phyloP scores from a whole-genome alignment of 2,888 invertebrate species.

The Onthophagus sagittarius region DNA sequence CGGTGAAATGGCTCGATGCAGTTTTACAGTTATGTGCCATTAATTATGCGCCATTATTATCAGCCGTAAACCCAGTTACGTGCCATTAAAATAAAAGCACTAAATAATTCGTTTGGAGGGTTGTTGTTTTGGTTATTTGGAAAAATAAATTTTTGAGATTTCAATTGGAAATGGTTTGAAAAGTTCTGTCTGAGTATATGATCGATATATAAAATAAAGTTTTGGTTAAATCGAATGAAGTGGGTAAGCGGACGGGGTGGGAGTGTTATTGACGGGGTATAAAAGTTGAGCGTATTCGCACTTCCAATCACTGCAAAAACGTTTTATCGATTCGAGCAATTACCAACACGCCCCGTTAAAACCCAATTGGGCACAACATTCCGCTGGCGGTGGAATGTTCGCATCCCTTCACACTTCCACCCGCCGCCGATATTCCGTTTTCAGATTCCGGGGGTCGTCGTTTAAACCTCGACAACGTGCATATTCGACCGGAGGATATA shows the following conservation, averaged over 20 bases:
- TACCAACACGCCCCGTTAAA: constrained; percentile 36
- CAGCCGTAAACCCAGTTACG: too few relatives aligned
- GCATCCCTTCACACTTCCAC: neutral
- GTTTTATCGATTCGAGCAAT: constrained; percentile 39
- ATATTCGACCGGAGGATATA: constrained; percentile 22
- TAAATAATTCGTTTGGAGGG: too few relatives aligned
- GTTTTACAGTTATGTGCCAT: too few relatives aligned
- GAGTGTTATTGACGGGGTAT: constrained; percentile 18
- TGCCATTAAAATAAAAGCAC: too few relatives aligned
- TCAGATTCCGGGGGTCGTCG: neutral
- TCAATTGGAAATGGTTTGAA: neutral
- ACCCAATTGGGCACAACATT: constrained; percentile 21
- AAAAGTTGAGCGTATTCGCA: constrained; percentile 31
- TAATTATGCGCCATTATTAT: too few relatives aligned
- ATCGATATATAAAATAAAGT: neutral
- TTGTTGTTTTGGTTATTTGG: too few relatives aligned
- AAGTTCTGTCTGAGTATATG: neutral
- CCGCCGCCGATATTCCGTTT: neutral
- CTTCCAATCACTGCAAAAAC: constrained; percentile 38
- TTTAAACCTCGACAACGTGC: neutral
- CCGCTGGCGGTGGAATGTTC: constrained; percentile 16
- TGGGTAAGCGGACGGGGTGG: neutral
- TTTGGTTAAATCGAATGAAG: neutral
- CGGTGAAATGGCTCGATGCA: too few relatives aligned
- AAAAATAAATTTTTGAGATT: neutral